phyloP scores from a whole-genome alignment of 2,113 vertebrate species.

The Perognathus longimembris region DNA sequence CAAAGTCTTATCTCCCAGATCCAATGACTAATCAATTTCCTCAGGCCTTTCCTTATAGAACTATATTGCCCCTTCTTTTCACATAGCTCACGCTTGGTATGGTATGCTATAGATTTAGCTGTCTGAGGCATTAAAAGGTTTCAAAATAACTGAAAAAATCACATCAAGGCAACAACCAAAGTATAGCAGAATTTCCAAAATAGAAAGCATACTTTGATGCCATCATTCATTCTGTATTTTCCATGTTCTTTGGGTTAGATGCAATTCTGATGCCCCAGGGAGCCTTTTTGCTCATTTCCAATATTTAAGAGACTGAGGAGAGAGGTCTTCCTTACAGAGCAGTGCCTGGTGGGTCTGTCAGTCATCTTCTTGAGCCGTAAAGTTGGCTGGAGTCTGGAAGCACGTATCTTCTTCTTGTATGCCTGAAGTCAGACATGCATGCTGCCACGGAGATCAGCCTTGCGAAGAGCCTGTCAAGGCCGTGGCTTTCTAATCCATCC shows the following conservation, averaged over 20 bases:
- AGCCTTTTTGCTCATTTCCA: slow-evolving; percentile 26
- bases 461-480: slow-evolving; percentile 37
- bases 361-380: slow-evolving; percentile 25
- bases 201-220: background rate
- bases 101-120: background rate
- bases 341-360: background rate
- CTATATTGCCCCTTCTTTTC: background rate
- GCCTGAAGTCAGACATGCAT: slow-evolving; percentile 24
- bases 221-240: slow-evolving; percentile 32
- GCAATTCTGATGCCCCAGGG: background rate
- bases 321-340: slow-evolving; percentile 13
- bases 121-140: background rate
- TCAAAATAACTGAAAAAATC: slow-evolving; percentile 36
- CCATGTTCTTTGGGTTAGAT: background rate
- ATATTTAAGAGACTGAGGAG: background rate
- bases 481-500: slow-evolving; percentile 5
- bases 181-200: slow-evolving; percentile 33
- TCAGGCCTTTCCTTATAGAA: background rate
- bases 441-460: background rate
- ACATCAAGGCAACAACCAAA: slow-evolving; percentile 16
- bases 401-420: background rate
- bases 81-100: background rate
- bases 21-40: background rate
- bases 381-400: slow-evolving; percentile 1
- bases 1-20: background rate